Evolutionary conservation across 2,888 invertebrate genomes (phyloP), one percentile per base, ranked within the genome.

Genomic region (Globia sparganii): DNA sequence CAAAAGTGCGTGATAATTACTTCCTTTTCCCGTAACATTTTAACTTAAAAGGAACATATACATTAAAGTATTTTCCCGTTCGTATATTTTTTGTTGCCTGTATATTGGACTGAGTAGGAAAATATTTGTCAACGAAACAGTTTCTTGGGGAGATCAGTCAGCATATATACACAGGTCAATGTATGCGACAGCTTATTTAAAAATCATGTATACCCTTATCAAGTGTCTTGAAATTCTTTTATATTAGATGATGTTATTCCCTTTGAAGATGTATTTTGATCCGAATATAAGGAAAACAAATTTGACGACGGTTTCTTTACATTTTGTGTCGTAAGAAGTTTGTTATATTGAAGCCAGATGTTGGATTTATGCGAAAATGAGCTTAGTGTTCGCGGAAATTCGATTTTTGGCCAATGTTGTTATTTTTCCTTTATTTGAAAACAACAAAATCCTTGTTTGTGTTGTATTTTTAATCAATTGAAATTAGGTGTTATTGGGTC

Each of bases 81-180:
- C 31, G 53, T 70, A 59, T 64, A 56, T 70, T 78, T 4, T 59
- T 53, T 59, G 68, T 71, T 64, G 58, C 68, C 66, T 70, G 58
- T 78, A 78, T 84, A 78, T 84, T 68, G 73, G 61, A 71, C 37
- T 74, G 46, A 56, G 71, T 64, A 80, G 56, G 75, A 75, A 83
- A 87, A 88, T 86, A 86, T 88, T 88, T 86, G 75, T 64, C 28
- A 53, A 62, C 69, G 53, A 82, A 88, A 89, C 86, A 81, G 86
- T 81, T 83, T 87, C 75, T 71, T 56, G 53, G 79, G 77, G 64
- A 77, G 78, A 78, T 70, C 77, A 76, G 70, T 49, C 68, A 43
- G 69, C 43, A 43, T 43, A 15, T 80, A 77, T 78, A 77, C 68
- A 72, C 59, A 58, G 72, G 62, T 61, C 70, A 56, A 62, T 73